Base-by-base conservation (phyloP, 2,113 vertebrate genomes). In the Rhodinocichla rosea region DNA sequence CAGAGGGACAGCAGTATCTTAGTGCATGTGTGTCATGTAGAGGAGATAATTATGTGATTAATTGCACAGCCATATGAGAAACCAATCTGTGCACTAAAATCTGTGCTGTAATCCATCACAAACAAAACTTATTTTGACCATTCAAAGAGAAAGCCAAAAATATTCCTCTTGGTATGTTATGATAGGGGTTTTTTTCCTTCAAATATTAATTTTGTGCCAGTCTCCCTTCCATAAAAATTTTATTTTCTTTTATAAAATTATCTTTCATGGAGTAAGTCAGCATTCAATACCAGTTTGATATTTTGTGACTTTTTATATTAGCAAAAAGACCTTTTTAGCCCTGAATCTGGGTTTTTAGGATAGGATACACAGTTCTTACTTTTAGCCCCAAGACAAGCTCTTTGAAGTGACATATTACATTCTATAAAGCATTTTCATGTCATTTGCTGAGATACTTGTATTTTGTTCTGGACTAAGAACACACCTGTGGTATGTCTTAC, bases 11-110 rank as follows among this genome's bases (percentile, higher is more conserved):
- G 56, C 40, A 60, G 44, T 63, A 59, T 55, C 73, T 69, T 42
- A 52, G 59, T 53, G 88, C 3, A 18, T 17, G 12, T 52, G 33
- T 88, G 39, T 74, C 79, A 63, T 5, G 14, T 39, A 74, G 91
- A 92, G 42, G 45, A 88, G 30, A 57, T 74, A 76, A 83, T 79
- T 65, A 69, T 18, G 45, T 92, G 59, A 90, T 90, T 85, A 95
- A 88, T 65, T 79, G 26, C 42, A 77, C 8, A 83, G 35, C n/a
- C 33, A 39, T 86, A 60, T 65, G 59, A 90, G 19, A 83, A 92
- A 76, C 9, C 68, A 83, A 76, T 68, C 83, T 82, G 65, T 67
- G 40, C 65, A 83, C 40, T 87, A 68, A 90, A 68, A 56, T 47
- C 16, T 62, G 9, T 65, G 28, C 35, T 8, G 11, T 26, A 74